phyloP scores from a whole-genome alignment of 2,113 vertebrate species.

The Oncorhynchus keta region DNA sequence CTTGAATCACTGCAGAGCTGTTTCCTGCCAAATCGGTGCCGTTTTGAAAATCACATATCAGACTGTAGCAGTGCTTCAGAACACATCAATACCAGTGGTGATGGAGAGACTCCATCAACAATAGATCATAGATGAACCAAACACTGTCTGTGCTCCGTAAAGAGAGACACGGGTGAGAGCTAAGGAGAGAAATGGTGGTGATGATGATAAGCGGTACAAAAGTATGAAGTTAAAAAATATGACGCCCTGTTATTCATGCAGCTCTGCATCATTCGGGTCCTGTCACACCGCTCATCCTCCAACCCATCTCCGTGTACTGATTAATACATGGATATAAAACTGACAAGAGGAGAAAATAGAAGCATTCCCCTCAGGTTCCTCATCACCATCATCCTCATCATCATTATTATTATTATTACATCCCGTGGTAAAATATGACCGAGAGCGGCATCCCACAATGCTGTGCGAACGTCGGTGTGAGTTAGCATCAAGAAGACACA shows the following conservation, averaged over 20 bases:
- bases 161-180: not conserved
- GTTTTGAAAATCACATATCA: too few relatives aligned
- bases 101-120: not conserved
- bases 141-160: not conserved
- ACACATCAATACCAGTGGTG: not conserved
- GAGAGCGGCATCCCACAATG: slow-evolving; percentile 77
- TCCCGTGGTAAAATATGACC: slow-evolving; percentile 70
- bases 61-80: not conserved
- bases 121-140: not conserved
- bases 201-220: not conserved
- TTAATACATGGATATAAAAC: slow-evolving; percentile 62
- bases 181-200: not conserved
- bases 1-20: not conserved
- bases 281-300: slow-evolving; percentile 14
- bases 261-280: not conserved
- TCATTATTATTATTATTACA: slow-evolving; percentile 75
- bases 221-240: not conserved
- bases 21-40: not conserved
- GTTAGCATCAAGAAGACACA: slow-evolving; percentile 78
- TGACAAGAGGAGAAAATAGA: slow-evolving; percentile 70
- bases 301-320: slow-evolving; percentile 56
- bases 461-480: slow-evolving; percentile 69
- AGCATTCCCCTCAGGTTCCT: slow-evolving; percentile 38
- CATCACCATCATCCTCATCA: slow-evolving; percentile 62
- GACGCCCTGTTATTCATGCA: not conserved